phyloP scores from a whole-genome alignment of 2,888 invertebrate species.

The Sarcophaga caerulescens region DNA sequence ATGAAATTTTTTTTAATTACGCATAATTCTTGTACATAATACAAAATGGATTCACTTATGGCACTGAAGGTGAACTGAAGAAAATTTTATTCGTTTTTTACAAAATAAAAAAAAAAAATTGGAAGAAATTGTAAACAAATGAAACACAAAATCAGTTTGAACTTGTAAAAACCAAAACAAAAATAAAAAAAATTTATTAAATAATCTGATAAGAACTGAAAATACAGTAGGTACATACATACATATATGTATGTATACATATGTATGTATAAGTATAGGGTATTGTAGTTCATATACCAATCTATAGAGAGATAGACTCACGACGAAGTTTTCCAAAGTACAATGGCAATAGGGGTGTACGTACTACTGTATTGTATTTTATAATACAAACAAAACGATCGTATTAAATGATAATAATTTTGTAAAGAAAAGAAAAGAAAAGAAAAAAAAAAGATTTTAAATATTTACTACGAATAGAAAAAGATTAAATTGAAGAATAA shows the following conservation, averaged over 20 bases:
- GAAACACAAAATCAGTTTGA: slow-evolving; percentile 12
- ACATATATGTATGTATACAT: background rate
- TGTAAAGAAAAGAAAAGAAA: background rate
- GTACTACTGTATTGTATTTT: background rate
- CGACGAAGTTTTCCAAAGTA: background rate
- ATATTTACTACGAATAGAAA: slow-evolving; percentile 27
- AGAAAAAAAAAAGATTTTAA: background rate
- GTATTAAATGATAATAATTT: slow-evolving; percentile 43
- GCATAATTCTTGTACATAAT: no score
- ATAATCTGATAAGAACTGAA: slow-evolving; percentile 39
- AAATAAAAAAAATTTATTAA: slow-evolving; percentile 11
- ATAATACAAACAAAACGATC: slow-evolving; percentile 38
- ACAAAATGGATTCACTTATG: no score
- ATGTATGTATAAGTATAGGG: no score
- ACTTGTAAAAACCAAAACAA: slow-evolving; percentile 40
- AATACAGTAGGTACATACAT: background rate
- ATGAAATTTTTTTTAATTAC: no score
- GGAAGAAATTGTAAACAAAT: no score
- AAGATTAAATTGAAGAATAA: slow-evolving; percentile 43
- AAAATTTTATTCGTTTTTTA: no score
- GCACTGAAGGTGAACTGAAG: no score
- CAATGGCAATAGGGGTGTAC: background rate
- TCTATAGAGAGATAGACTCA: background rate
- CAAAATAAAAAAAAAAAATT: no score
- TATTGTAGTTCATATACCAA: no score